Evolutionary conservation across 2,113 vertebrate genomes (phyloP), one percentile per base, ranked within the genome.

Genomic region (Seriola quinqueradiata): DNA sequence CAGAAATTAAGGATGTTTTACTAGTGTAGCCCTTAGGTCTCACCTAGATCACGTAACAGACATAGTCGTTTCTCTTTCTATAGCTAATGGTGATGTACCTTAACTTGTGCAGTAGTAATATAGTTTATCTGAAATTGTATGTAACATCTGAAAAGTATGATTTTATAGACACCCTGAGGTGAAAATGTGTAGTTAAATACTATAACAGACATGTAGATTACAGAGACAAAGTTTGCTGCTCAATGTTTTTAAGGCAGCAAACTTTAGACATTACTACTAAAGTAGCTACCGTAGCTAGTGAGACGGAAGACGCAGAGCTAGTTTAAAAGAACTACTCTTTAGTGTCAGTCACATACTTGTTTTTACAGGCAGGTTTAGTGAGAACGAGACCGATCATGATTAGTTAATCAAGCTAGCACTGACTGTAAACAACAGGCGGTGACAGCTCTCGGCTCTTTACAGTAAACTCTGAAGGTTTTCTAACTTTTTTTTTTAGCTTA

Each of bases 401-500:
- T 21, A 14, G 34, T 71, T 73, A 46, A 70, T 25, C n/a, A 12
- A 69, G 78, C 67, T 77, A 79, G 12, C 70, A 28, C 16, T 40
- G 65, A 79, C 21, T 25, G 54, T 61, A 74, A 85, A 66, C 42
- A 71, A 64, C 17, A 23, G n/a, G 14, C n/a, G 32, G 23, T 58
- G 16, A 52, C 54, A 61, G 44, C 19, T 5, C 5, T 50, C 50
- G 19, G 9, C 50, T 21, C 50, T 50, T 50, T 19, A 7, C 50
- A 19, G 1, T n/a, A 54, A 54, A 54, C 10, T n/a, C 3, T 55
- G 21, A 23, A 8, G n/a, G 21, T 55, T 60, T 38, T 21, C 0
- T 5, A 19, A 61, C 52, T 23, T 28, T 5, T 25, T 5, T 25
- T 25, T 52, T 40, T 0, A 34, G 1, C 3, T 13, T 64, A 0